Base-by-base conservation (phyloP, 1,140 invertebrate species). In the Scaptomyza graminum region DNA sequence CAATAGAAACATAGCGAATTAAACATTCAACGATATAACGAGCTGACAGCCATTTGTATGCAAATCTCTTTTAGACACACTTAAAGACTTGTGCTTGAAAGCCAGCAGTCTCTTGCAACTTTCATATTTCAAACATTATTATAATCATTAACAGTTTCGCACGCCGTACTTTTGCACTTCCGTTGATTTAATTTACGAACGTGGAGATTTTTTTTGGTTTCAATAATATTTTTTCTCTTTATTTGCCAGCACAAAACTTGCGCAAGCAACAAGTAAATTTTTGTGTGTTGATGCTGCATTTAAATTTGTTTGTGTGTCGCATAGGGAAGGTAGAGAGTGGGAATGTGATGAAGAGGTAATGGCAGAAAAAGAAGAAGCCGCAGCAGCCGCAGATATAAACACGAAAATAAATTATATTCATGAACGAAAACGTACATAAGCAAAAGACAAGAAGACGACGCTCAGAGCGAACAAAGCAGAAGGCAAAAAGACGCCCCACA, bases 401-500 rank as follows among this genome's bases (percentile, higher is more conserved):
- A 78, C 77, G 66, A 85, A 85, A 71, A 78, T 74, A 77, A 82
- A 79, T 87, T 79, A 79, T 78, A 87, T 88, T 81, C 66, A 81
- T 78, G 52, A 87, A 76, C 70, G 82, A 87, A 85, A 78, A 82
- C 64, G 83, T 61, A 82, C 22, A 60, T 66, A 76, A 67, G 83
- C 74, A 79, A 88, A 75, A 83, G 70, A 67, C 78, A 64, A 74
- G 74, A 81, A 85, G 70, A 87, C 71, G 71, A 87, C 63, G 75
- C 44, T 64, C 51, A 51, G 67, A 57, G 43, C 51, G 64, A 67
- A 80, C 70, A 88, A 67, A 72, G 70, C 72, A 55, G 50, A 78
- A 78, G 67, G 47, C 65, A 46, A 62, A 79, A 59, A 64, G 62
- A 74, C 60, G 67, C 15, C 43, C 56, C 43, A 44, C 62, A 34